phyloP scores from a whole-genome alignment of 2,113 vertebrate species.

The Galbula dea region DNA sequence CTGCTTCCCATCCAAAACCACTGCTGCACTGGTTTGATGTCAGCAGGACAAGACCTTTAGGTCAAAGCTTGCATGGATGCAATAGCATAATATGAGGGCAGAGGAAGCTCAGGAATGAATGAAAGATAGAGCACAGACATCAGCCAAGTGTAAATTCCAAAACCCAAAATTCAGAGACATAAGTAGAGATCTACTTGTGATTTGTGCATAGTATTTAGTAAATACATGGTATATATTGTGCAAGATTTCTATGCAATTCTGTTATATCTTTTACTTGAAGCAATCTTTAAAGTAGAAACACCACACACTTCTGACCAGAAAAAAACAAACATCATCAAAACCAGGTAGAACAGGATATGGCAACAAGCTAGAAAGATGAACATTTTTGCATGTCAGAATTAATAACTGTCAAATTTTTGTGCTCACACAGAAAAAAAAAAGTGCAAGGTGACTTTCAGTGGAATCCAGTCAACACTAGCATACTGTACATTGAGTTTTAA shows the following conservation, averaged over 20 bases:
- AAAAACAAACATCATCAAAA: neutral
- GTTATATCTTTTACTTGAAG: neutral
- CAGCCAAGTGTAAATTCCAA: neutral
- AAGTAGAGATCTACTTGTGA: neutral
- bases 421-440: neutral
- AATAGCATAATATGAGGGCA: neutral
- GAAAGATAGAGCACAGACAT: neutral
- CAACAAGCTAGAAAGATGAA: neutral
- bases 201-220: neutral
- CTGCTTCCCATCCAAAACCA: neutral
- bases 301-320: neutral
- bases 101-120: neutral
- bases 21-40: neutral
- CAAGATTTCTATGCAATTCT: neutral
- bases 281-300: neutral
- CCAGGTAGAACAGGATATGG: neutral
- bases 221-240: neutral
- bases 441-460: conserved; percentile 44
- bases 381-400: neutral
- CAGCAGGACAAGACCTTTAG: neutral
- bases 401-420: neutral
- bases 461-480: neutral
- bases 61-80: neutral
- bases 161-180: neutral
- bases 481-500: conserved; percentile 41